These are phyloP conservation scores for Phania funesta DNA, from an alignment of 2,888 invertebrate species.

Conservation along the genomic window DNA sequence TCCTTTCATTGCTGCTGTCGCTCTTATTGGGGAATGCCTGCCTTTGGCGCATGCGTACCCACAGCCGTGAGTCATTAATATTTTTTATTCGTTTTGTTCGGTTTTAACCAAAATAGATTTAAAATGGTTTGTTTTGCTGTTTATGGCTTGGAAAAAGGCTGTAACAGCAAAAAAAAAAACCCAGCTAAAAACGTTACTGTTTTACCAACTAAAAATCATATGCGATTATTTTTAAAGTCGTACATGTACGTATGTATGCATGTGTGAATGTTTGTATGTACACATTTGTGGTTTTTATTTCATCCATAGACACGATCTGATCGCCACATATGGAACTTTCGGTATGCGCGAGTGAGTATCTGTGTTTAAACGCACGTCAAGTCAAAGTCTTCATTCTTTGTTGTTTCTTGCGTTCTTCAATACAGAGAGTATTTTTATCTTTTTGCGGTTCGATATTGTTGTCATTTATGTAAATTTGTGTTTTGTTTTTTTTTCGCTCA, in stretches of 20 bases:
- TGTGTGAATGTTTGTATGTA: not conserved
- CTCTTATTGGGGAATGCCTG: constrained; percentile 69
- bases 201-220: constrained; percentile 43
- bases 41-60: constrained; percentile 62
- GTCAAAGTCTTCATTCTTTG: constrained; percentile 40
- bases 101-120: constrained; percentile 38
- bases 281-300: constrained; percentile 54
- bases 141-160: constrained; percentile 24
- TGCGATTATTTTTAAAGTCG: constrained; percentile 20
- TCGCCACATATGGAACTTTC: constrained; percentile 31
- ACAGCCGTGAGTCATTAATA: constrained; percentile 58
- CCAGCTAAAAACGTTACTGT: constrained; percentile 49
- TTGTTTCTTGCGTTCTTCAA: constrained; percentile 23
- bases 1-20: constrained; percentile 50
- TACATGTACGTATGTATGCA: not conserved
- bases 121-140: constrained; percentile 52
- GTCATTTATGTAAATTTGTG: constrained; percentile 55
- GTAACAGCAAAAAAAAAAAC: constrained; percentile 9
- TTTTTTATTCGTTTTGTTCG: not conserved
- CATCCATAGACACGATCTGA: constrained; percentile 45
- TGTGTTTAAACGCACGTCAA: constrained; percentile 39
- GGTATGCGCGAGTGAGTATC: not conserved
- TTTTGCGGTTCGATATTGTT: constrained; percentile 50
- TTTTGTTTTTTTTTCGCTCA: constrained; percentile 22
- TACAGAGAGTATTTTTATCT: constrained; percentile 36